These are phyloP conservation scores for Crotalus horridus DNA, from an alignment of 2,113 vertebrate species.

Conservation along the genomic window DNA sequence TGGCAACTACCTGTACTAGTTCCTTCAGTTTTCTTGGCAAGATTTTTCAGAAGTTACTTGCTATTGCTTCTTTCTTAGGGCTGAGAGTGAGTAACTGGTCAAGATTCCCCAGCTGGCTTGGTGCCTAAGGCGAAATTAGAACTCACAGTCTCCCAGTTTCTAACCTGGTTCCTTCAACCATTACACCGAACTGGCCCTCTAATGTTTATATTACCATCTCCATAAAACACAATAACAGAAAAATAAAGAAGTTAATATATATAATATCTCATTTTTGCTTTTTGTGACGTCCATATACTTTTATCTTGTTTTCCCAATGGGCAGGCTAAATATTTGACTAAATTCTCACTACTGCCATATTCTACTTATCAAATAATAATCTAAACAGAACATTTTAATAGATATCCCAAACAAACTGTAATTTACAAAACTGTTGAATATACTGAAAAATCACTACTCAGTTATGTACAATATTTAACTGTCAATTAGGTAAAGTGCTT, in stretches of 20 bases:
- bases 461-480: background rate
- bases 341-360: background rate
- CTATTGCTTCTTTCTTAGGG: background rate
- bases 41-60: background rate
- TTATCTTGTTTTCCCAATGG: background rate
- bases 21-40: background rate
- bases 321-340: background rate
- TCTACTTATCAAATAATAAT: background rate
- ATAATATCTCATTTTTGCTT: background rate
- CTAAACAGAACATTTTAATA: background rate
- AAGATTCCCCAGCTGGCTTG: background rate
- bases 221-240: background rate
- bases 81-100: background rate
- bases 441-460: background rate
- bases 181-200: background rate
- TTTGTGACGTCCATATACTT: background rate
- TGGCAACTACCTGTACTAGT: background rate
- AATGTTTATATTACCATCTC: background rate
- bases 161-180: background rate
- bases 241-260: background rate
- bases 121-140: background rate
- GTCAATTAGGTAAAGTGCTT: background rate
- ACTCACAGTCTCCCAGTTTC: background rate
- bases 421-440: background rate
- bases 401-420: background rate